Evolutionary conservation across 2,797 vertebrate genomes (phyloP), one percentile per base, ranked within the genome.

Genomic region (Gouania willdenowi): DNA sequence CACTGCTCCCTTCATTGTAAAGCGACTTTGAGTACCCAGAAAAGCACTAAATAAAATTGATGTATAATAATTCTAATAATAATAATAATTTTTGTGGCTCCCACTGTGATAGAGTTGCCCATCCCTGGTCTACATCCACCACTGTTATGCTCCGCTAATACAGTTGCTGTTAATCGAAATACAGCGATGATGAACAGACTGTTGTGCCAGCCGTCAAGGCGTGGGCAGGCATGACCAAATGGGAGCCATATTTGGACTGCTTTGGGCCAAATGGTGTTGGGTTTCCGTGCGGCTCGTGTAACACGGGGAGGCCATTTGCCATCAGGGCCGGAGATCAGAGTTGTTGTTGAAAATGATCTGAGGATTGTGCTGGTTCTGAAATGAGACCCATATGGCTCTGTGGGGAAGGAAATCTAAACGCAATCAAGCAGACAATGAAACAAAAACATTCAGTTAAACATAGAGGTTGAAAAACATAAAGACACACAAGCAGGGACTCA

Each of bases 231-330:
- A 11, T 66, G 60, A 74, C 61, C 51, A 46, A 70, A 52, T 38
- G 49, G 71, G 9, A 54, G 65, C 60, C 76, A 64, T 75, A 67
- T 71, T 70, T 71, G 72, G 67, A 55, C 57, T 54, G 55, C 70
- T 61, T 53, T 5, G 37, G 62, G 60, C 71, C 52, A 53, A 74
- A 68, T 6, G 66, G 71, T 66, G 63, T 71, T 30, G 36, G 16
- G 45, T 77, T 77, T 76, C 75, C 22, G 4, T 15, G 1, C 10
- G 29, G 50, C 61, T 75, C 53, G 5, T 43, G 67, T 75, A 19
- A 67, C 67, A 55, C 3, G 37, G n/a, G 45, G 34, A 21, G 30
- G 36, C 37, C 39, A 9, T 60, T 67, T 27, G 34, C 26, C 1
- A 25, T 3, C 9, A 17, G 16, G 48, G 27, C 12, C 13, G 23